Base-by-base conservation (phyloP, 2,888 invertebrate species). In the Acleris emargana region DNA sequence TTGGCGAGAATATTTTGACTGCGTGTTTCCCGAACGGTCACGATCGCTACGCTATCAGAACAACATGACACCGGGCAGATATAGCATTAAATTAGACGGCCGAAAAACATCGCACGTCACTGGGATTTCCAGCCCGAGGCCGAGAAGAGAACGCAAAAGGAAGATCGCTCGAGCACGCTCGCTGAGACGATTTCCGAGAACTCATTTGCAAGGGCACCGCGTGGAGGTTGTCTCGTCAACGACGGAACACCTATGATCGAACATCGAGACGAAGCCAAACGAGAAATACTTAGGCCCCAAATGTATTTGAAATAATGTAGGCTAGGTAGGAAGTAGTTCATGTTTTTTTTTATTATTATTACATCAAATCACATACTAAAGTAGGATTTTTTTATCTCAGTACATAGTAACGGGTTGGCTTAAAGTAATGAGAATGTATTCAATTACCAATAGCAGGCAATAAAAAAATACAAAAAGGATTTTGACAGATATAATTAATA, bases 121-220 rank as follows among this genome's bases (percentile, higher is more conserved):
- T 54, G 59, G 64, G 43, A 64, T 59, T 54, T 49, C 59, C 64
- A 64, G 49, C 42, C 53, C 20, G 28, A 54, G 38, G 22, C 42
- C 11, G 16, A 64, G 63, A 38, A 58, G 63, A 45, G 45, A 17
- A 45, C 38, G 51, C 64, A 58, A 49, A 64, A 53, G 49, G 43
- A 64, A 50, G 49, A 59, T 58, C 49, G 28, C 22, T 49, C 47
- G 58, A 58, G 28, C 47, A 18, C 45, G 58, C 52, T 9, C 17
- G 25, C 17, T 49, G 54, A 64, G 25, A 54, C 49, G 47, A 52
- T 20, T 59, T 43, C 47, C 58, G 54, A 53, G 54, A 54, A 59
- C 25, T 59, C 54, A 64, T 64, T 62, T 57, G 18, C 38, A 38
- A 38, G 38, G 38, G 38, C 38, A 38, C 13, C 13, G 38, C 38